Evolutionary conservation across 1,140 invertebrate genomes (phyloP), one percentile per base, ranked within the genome.

Genomic region (Diachasma alloeum): DNA sequence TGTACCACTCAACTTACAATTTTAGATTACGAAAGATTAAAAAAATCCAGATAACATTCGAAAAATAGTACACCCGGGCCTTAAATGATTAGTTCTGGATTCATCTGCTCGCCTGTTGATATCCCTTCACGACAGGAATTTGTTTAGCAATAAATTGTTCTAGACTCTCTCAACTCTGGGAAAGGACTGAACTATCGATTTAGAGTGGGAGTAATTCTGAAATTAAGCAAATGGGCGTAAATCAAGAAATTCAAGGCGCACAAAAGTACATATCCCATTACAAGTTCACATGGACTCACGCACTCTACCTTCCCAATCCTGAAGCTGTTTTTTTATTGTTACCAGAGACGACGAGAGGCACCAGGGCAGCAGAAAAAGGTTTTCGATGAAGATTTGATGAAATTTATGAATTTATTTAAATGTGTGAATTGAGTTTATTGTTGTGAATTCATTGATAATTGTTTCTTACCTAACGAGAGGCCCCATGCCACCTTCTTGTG

Each of bases 271-370:
- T 92, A 91, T 90, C 92, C 92, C 87, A 93, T 90, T 80, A 93
- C 84, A 87, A 93, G 89, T 90, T 93, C 93, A 90, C 87, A 88
- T 74, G 86, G 80, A 86, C 85, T 90, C 88, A 92, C 91, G 89
- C 91, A 93, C 90, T 92, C 91, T 93, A 93, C 92, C 92, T 93
- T 92, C 90, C 92, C 92, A 88, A 92, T 92, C 90, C 92, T 91
- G 89, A 92, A 92, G 91, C 92, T 93, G 89, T n/a, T 15, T 66
- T 80, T 80, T 78, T 83, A 69, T 71, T 70, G 26, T 81, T 76
- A 81, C 79, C 71, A 72, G 59, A 80, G 66, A 71, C 72, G 68
- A 75, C 48, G 77, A 76, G 80, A 80, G 19, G 78, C 79, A 84
- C 80, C 79, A 85, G 76, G 77, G 77, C 81, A 86, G 84, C 85